Conservation (phyloP, 2,113 vertebrate genomes). For the Camelus dromedarius region DNA sequence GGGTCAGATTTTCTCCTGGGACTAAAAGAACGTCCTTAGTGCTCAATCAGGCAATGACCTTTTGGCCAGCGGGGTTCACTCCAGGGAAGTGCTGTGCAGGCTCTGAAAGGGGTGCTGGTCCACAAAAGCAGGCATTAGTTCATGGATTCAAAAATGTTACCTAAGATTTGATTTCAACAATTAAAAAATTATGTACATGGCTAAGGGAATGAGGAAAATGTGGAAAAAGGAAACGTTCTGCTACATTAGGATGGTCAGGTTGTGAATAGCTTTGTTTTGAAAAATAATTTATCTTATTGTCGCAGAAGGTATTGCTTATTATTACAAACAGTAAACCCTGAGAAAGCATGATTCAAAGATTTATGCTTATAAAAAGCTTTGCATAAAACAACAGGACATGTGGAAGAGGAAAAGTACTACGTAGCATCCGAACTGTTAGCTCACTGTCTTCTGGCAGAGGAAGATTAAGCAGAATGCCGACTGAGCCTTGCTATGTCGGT, state of each 20-base stretch:
- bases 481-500: background rate
- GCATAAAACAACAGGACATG: background rate
- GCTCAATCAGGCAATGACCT: background rate
- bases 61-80: background rate
- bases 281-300: slow-evolving; percentile 12
- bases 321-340: background rate
- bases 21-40: background rate
- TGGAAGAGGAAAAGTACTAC: background rate
- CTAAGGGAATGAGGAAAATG: slow-evolving; percentile 5
- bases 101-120: background rate
- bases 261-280: background rate
- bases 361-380: background rate
- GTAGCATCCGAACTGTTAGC: background rate
- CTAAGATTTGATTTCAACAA: slow-evolving; percentile 2
- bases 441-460: background rate
- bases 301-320: background rate
- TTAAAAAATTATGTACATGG: background rate
- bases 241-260: background rate
- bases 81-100: background rate
- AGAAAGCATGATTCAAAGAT: slow-evolving; percentile 7
- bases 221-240: background rate
- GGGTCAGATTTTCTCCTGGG: background rate
- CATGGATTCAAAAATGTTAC: background rate
- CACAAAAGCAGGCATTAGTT: background rate
- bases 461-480: background rate